Conservation (phyloP, 2,797 vertebrate species). For the Poecilia velifera region DNA sequence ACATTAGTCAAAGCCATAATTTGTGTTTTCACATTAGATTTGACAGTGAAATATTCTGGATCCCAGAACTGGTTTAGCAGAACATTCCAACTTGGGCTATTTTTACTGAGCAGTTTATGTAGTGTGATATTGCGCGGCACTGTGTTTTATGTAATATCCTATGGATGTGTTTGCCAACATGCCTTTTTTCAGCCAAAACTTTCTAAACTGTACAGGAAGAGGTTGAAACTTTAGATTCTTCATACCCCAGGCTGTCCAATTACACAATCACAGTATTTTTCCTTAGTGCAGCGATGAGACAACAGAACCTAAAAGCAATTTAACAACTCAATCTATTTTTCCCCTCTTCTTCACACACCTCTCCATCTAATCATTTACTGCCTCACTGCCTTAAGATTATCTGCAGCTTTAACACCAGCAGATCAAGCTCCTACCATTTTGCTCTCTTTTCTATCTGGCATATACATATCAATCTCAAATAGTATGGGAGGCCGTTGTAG, state of each 20-base stretch:
- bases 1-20: background rate
- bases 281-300: conserved; percentile 29
- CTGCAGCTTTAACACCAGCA: conserved; percentile 42
- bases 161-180: conserved; percentile 37
- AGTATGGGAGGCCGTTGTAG: conserved; percentile 49
- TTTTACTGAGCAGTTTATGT: background rate
- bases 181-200: conserved; percentile 21
- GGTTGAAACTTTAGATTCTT: conserved; percentile 40
- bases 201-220: conserved; percentile 32
- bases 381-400: conserved; percentile 60
- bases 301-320: conserved; percentile 38
- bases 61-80: background rate
- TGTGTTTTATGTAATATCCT: conserved; percentile 36
- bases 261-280: conserved; percentile 41
- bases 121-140: conserved; percentile 10
- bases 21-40: background rate
- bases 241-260: conserved; percentile 15
- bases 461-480: conserved; percentile 58
- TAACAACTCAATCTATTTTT: conserved; percentile 27
- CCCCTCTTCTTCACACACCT: conserved; percentile 3
- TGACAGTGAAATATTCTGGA: background rate
- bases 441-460: background rate
- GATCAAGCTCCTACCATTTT: conserved; percentile 21
- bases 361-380: conserved; percentile 53
- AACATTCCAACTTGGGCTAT: background rate